Evolutionary conservation across 2,888 invertebrate genomes (phyloP).

Genomic region (Lathronympha strigana): DNA sequence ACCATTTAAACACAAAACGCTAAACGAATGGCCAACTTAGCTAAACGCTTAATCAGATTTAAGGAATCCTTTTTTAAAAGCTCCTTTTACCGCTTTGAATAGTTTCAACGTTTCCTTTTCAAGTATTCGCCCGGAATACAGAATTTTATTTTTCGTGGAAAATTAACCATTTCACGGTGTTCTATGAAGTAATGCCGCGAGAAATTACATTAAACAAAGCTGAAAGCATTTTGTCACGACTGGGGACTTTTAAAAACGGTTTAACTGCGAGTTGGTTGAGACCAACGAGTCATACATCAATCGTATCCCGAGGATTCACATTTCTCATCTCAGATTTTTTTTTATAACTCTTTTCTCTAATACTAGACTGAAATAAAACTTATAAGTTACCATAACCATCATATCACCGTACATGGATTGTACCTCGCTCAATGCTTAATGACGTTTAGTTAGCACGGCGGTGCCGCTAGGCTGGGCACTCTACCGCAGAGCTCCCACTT

Average conservation of each 20-base stretch:
- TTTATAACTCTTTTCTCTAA: too few species aligned
- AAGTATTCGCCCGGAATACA: constrained; percentile 17
- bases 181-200: neutral
- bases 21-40: constrained; percentile 1
- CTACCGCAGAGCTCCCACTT: too few species aligned
- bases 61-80: constrained; percentile 10
- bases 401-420: too few species aligned
- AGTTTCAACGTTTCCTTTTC: constrained; percentile 17
- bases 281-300: too few species aligned
- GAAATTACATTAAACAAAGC: neutral
- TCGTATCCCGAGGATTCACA: too few species aligned
- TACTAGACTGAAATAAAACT: too few species aligned
- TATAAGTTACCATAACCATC: too few species aligned
- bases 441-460: too few species aligned
- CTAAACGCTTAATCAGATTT: constrained; percentile 28
- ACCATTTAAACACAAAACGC: neutral
- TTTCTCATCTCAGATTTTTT: too few species aligned
- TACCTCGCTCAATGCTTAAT: too few species aligned
- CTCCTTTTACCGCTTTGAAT: constrained; percentile 10
- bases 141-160: constrained; percentile 1
- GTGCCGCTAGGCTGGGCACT: too few species aligned
- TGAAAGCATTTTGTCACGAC: neutral
- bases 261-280: neutral
- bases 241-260: neutral
- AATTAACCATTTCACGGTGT: constrained; percentile 14